Evolutionary conservation across 2,888 invertebrate species (phyloP), one percentile per base, ranked within the genome.

Genomic region (Leptarthrus brevirostris): DNA sequence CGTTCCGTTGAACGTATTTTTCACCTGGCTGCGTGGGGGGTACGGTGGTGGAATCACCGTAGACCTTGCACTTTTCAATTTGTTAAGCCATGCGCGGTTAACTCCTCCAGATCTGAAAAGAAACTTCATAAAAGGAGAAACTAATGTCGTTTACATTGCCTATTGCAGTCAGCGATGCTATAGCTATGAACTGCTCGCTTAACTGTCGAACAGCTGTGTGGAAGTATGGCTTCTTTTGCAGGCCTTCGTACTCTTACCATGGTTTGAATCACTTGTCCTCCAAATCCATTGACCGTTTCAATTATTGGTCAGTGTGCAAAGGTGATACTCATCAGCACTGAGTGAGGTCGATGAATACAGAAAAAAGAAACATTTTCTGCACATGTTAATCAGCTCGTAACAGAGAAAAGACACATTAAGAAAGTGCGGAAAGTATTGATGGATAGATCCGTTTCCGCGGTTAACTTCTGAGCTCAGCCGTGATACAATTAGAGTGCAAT

Each of bases 281-380:
- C 40, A 61, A 61, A 61, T 61, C 40, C 61, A 61, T 40, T 61
- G 61, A 61, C 61, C 61, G 22, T 61, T 20, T 16, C 61, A 36
- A 61, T 61, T 61, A 61, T 36, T 61, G 61, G 61, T 61, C 40
- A 61, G 18, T 61, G 61, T 61, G 61, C 36, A 61, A 61, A 61
- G 61, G 61, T 61, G 40, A 61, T 61, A 61, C 30, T 30, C 30
- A 8, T 30, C 8, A 30, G 30, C 8, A 30, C 5, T 30, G 5
- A 30, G 30, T 30, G 8, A 8, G 30, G 30, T 30, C 30, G 30
- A 8, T 30, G 0, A 8, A 8, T 8, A 8, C 30, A 8, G 30
- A 4, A 30, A 30, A 8, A n/a, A n/a, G n/a, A n/a, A 30, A 0
- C 8, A 6, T 30, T 30, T 8, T 30, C 30, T 30, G 30, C 30